Percentiles rank a stretch among this genome's conserved stretches.
These are phyloP conservation scores for Ptychochromis oligacanthus DNA, from an alignment of 2,113 vertebrate species.

Conservation along the genomic window DNA sequence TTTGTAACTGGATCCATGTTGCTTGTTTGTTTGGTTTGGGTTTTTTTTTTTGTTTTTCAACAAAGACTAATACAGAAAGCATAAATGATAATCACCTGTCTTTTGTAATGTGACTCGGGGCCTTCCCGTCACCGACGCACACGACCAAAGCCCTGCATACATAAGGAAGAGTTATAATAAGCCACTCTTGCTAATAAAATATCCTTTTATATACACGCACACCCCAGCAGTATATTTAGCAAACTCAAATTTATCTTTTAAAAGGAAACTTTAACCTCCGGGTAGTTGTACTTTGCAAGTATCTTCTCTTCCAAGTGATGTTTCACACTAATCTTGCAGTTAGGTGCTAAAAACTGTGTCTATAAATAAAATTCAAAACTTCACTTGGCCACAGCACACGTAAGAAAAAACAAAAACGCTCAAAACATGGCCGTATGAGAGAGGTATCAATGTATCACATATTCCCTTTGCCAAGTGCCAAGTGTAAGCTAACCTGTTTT, in stretches of 20 bases:
- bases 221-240: not conserved
- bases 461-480: no score
- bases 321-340: not conserved
- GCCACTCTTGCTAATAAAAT: not conserved
- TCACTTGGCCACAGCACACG: not conserved
- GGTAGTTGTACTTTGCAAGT: not conserved
- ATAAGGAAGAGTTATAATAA: not conserved
- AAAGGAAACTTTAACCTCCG: not conserved
- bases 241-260: no score
- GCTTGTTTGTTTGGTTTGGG: not conserved
- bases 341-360: not conserved
- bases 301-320: not conserved
- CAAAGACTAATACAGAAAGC: not conserved
- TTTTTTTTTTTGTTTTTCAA: no score
- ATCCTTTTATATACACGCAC: not conserved
- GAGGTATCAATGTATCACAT: no score
- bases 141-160: conserved; percentile 85
- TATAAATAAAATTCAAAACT: not conserved
- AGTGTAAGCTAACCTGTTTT: not conserved
- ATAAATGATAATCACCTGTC: conserved; percentile 78
- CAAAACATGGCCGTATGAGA: no score
- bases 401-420: no score
- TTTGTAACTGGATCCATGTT: not conserved
- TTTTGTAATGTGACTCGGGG: conserved; percentile 52
- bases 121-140: conserved; percentile 82